Percentiles rank a stretch among this genome's conserved stretches.
phyloP scores from a whole-genome alignment of 2,113 vertebrate species.

The Ameiurus melas region DNA sequence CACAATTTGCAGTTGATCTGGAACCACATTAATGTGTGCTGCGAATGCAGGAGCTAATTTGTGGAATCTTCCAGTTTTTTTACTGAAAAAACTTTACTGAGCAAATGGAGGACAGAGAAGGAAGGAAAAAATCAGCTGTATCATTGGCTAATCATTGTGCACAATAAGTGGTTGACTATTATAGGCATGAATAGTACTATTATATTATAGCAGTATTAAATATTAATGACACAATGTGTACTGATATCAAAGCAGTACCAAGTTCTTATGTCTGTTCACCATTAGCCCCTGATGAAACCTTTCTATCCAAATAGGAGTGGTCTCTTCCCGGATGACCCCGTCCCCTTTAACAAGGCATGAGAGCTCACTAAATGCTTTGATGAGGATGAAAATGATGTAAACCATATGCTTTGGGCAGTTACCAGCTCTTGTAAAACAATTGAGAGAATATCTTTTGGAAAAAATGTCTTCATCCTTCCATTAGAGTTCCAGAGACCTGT shows the following conservation, averaged over 20 bases:
- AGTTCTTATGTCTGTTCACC: neutral
- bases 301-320: neutral
- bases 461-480: neutral
- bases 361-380: neutral
- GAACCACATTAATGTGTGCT: conserved; percentile 31
- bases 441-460: neutral
- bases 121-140: neutral
- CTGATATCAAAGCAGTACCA: neutral
- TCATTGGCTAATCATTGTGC: neutral
- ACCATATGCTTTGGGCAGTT: neutral
- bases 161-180: neutral
- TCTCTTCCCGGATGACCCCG: neutral
- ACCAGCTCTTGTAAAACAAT: neutral
- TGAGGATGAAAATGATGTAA: neutral
- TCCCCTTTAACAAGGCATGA: neutral
- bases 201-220: neutral
- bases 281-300: neutral
- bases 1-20: conserved; percentile 26
- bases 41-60: conserved; percentile 42
- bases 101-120: neutral
- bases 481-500: neutral
- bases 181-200: neutral
- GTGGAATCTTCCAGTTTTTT: conserved; percentile 31
- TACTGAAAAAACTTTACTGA: neutral
- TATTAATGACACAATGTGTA: neutral